Percentiles rank a stretch among this genome's conserved stretches.
Evolutionary conservation across 2,797 vertebrate species (phyloP).

Genomic region (Zenarchopterus dispar): DNA sequence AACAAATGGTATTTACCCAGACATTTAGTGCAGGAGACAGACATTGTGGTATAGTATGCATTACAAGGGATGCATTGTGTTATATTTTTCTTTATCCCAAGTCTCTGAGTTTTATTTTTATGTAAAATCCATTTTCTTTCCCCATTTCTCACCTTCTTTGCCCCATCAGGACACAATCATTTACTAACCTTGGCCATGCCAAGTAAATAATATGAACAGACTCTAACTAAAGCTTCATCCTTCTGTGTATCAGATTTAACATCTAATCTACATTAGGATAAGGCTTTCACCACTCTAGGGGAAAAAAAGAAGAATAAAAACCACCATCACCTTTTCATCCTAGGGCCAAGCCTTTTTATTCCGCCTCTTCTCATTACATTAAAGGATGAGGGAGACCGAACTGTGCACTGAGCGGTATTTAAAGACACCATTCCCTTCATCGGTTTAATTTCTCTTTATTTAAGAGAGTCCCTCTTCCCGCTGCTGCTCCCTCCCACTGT

Average conservation of each 20-base stretch:
- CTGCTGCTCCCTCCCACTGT: constrained; percentile 46
- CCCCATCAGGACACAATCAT: constrained; percentile 13
- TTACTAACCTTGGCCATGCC: constrained; percentile 32
- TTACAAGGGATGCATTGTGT: not conserved
- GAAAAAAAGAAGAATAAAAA: constrained; percentile 63
- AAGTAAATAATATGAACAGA: constrained; percentile 71
- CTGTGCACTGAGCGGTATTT: constrained; percentile 74
- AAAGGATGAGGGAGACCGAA: constrained; percentile 76
- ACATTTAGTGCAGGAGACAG: constrained; percentile 37
- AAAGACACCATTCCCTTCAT: constrained; percentile 78
- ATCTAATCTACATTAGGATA: constrained; percentile 83
- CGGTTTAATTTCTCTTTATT: constrained; percentile 80
- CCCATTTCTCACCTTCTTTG: no score
- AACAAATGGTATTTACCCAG: constrained; percentile 70
- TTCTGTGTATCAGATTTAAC: constrained; percentile 75
- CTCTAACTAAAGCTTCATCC: constrained; percentile 63
- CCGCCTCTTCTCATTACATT: constrained; percentile 80
- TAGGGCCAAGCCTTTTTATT: constrained; percentile 71
- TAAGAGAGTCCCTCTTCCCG: constrained; percentile 69
- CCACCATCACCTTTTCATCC: constrained; percentile 78
- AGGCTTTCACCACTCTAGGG: constrained; percentile 69
- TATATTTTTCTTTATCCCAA: not conserved
- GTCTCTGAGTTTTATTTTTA: no score
- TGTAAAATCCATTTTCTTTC: no score
- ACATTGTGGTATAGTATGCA: constrained; percentile 43